A percentile compares a stretch with the other conserved stretches of the same genome.
Evolutionary conservation across 2,113 vertebrate genomes (phyloP).

Genomic region (Gambusia holbrooki): DNA sequence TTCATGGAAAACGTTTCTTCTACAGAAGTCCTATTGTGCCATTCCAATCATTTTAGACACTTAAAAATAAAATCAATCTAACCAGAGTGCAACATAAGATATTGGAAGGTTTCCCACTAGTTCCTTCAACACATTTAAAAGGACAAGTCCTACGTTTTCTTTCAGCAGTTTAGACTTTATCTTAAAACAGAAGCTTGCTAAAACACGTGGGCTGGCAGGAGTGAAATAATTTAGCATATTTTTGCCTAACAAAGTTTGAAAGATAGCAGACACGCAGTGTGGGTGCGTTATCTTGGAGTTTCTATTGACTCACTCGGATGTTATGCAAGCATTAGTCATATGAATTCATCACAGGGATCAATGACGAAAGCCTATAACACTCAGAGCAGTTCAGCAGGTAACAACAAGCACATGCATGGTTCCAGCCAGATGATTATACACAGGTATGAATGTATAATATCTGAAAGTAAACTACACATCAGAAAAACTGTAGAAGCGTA

Average conservation of each 20-base stretch:
- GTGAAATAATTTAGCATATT: background rate
- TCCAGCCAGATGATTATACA: background rate
- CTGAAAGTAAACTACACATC: conserved; percentile 1
- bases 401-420: background rate
- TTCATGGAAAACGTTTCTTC: background rate
- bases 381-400: conserved; percentile 2
- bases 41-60: too few relatives aligned
- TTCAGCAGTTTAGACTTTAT: background rate
- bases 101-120: background rate
- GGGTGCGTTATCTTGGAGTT: background rate
- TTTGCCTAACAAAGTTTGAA: background rate
- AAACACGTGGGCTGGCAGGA: background rate
- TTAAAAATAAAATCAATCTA: background rate
- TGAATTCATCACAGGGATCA: background rate
- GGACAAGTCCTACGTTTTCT: background rate
- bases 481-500: conserved; percentile 27
- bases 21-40: background rate
- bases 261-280: background rate
- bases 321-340: conserved; percentile 4
- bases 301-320: background rate
- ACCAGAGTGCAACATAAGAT: background rate
- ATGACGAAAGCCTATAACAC: background rate
- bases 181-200: background rate
- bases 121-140: background rate
- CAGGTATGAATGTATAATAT: conserved; percentile 7